Base-by-base conservation (phyloP, 1,140 invertebrate species). In the Temnothorax curvispinosus region DNA sequence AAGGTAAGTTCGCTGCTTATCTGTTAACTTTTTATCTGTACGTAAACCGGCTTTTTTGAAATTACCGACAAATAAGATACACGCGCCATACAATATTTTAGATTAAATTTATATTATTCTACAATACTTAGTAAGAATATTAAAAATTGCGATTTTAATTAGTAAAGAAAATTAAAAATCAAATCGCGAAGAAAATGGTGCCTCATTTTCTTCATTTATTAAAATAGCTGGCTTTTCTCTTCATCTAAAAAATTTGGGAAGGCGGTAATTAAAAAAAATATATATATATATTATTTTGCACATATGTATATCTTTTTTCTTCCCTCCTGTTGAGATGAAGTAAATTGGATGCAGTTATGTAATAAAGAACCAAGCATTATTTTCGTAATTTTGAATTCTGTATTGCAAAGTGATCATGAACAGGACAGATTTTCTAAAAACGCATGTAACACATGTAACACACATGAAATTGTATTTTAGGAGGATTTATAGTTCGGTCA, bases 1-100 rank as follows among this genome's bases (percentile, higher is more conserved):
- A 69, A 69, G 65, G 65, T 69, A 69, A 69, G 65, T 69, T 47
- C 13, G 50, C 38, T 27, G n/a, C 11, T 67, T 67, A 67, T 21
- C 1, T 50, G 50, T 69, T 69, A 69, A 47, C 11, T 69, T 69
- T 69, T 69, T 69, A 47, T 21, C 13, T 15, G 6, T 47, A 27
- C 9, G n/a, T 27, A 21, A 47, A 69, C 27, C n/a, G 9, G 11
- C 38, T 44, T 41, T 67, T 47, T 69, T 1, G 0, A 47, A 69
- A 47, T 69, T 69, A 47, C 11, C n/a, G 21, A 15, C 4, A 27
- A 47, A 27, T 3, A 69, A 38, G 32, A 15, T 27, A 8, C n/a
- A 47, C 21, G 38, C 6, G 9, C 8, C 27, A 27, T 41, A n/a
- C 4, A 41, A 50, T 69, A 18, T 69, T 44, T 50, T 27, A 47